A percentile compares a stretch with the other conserved stretches of the same genome.
Conservation (phyloP, 2,113 vertebrate genomes). For the Embiotoca jacksoni region DNA sequence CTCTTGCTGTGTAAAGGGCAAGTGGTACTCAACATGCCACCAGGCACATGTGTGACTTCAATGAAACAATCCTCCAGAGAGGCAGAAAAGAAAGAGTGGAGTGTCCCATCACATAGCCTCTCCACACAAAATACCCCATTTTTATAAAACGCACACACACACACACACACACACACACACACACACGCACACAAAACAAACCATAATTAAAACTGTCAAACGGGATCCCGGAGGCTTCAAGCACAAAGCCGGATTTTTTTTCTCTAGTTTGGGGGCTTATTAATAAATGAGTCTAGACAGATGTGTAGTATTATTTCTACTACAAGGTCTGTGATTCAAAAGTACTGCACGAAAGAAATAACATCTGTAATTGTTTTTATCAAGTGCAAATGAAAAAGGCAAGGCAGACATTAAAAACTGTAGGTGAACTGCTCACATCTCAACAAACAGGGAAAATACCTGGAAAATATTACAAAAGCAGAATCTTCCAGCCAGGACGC, state of each 20-base stretch:
- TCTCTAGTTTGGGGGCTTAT: no score
- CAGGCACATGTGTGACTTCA: conserved; percentile 11
- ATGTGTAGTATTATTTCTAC: not conserved
- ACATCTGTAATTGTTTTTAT: no score
- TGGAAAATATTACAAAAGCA: no score
- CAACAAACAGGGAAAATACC: no score
- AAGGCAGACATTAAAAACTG: no score
- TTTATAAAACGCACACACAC: not conserved
- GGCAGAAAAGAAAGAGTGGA: not conserved
- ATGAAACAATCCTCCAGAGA: conserved; percentile 5
- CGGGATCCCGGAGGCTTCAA: not conserved
- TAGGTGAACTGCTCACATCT: no score
- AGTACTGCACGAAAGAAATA: no score
- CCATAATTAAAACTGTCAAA: conserved; percentile 5
- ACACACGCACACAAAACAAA: no score
- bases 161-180: not conserved
- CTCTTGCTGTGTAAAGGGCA: not conserved
- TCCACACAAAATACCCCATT: not conserved
- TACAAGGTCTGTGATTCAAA: no score
- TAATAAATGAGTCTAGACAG: not conserved
- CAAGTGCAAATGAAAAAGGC: no score
- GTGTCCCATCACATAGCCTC: not conserved
- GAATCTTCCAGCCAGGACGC: no score
- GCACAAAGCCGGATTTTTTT: not conserved
- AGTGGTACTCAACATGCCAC: not conserved